phyloP scores from a whole-genome alignment of 2,888 invertebrate species.

The Meganola albula region DNA sequence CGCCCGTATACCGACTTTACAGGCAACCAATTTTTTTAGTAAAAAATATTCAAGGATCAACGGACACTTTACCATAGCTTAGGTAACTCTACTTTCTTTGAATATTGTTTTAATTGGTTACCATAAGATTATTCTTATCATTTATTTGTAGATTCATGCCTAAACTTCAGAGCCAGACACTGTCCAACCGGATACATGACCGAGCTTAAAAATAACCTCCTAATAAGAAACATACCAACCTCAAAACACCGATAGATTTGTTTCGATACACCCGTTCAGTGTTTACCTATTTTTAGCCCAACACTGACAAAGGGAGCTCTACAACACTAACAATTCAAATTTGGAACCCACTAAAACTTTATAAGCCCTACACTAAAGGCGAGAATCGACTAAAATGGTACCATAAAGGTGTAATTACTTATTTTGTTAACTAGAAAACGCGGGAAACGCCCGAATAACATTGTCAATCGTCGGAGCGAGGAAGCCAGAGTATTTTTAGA shows the following conservation, averaged over 20 bases:
- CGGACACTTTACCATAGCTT: no score
- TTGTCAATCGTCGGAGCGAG: slow-evolving; percentile 53
- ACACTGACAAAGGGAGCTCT: slow-evolving; percentile 48
- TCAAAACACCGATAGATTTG: slow-evolving; percentile 38
- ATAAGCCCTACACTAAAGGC: slow-evolving; percentile 14
- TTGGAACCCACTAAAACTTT: slow-evolving; percentile 10
- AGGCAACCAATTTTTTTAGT: no score
- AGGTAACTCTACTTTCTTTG: no score
- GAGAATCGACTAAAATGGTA: slow-evolving; percentile 17
- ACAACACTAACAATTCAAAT: slow-evolving; percentile 5
- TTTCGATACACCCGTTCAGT: slow-evolving; percentile 48
- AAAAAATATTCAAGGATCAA: no score
- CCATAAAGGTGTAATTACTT: slow-evolving; percentile 11
- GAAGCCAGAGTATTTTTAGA: slow-evolving; percentile 70
- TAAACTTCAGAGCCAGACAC: no score
- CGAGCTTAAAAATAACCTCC: slow-evolving; percentile 29
- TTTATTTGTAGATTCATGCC: no score
- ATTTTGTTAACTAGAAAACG: slow-evolving; percentile 29
- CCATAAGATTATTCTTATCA: no score
- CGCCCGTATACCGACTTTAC: no score
- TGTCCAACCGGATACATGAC: slow-evolving; percentile 28
- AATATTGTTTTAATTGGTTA: no score
- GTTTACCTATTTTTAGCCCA: slow-evolving; percentile 56
- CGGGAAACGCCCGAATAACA: slow-evolving; percentile 57
- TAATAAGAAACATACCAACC: slow-evolving; percentile 35